A percentile compares a stretch with the other conserved stretches of the same genome.
Evolutionary conservation across 1,140 invertebrate species (phyloP).

Genomic region (Conopomorpha cramerella): DNA sequence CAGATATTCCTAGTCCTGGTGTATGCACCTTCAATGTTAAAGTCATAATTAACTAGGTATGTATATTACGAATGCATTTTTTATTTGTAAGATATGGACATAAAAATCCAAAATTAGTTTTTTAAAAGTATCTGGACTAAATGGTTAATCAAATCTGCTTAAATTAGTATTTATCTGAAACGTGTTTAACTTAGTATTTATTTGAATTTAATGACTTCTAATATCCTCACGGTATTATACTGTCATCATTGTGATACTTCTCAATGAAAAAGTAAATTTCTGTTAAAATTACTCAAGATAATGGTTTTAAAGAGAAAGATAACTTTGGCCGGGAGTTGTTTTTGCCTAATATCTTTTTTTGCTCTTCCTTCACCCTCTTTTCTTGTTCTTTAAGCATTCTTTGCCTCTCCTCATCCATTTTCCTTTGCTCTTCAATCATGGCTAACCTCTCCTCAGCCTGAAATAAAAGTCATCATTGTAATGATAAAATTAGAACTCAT

Average conservation of each 20-base stretch:
- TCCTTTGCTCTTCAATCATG: slow-evolving; percentile 94
- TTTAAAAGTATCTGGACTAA: not conserved
- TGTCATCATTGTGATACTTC: too few species aligned
- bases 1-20: too few species aligned
- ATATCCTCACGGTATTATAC: too few species aligned
- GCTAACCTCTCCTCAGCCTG: slow-evolving; percentile 95
- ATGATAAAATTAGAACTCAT: slow-evolving; percentile 3
- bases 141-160: not conserved
- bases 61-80: too few species aligned
- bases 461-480: slow-evolving; percentile 10
- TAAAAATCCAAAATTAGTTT: not conserved
- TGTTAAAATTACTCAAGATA: slow-evolving; percentile 34
- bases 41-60: too few species aligned
- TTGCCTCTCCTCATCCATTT: slow-evolving; percentile 94
- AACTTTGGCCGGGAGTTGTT: slow-evolving; percentile 95
- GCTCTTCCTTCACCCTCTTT: slow-evolving; percentile 89
- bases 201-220: too few species aligned
- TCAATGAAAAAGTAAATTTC: not conserved
- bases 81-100: too few species aligned
- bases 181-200: not conserved
- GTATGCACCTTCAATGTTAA: too few species aligned
- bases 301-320: slow-evolving; percentile 87
- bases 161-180: not conserved
- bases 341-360: slow-evolving; percentile 96
- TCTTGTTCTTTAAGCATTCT: slow-evolving; percentile 91